Conservation (phyloP, 2,113 vertebrate genomes). For the Platichthys stellatus region DNA sequence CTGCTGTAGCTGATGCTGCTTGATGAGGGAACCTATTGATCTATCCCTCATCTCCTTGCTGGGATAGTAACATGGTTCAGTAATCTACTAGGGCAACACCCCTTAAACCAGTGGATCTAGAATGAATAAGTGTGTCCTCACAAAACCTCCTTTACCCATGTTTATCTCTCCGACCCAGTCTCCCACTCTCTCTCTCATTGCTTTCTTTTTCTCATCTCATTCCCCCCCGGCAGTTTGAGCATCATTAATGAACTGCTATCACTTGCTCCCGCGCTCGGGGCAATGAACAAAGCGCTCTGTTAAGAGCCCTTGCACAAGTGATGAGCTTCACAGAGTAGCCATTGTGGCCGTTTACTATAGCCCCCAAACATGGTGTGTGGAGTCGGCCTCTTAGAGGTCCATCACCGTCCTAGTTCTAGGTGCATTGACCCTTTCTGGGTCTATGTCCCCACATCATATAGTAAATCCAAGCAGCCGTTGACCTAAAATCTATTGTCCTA, state of each 20-base stretch:
- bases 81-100: constrained; percentile 10
- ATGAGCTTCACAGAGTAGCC: constrained; percentile 58
- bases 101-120: constrained; percentile 21
- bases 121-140: constrained; percentile 38
- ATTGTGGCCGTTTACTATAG: constrained; percentile 55
- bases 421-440: constrained; percentile 30
- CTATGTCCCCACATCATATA: not conserved
- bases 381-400: constrained; percentile 39
- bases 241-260: constrained; percentile 62
- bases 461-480: not conserved
- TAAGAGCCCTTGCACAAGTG: constrained; percentile 49
- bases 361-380: constrained; percentile 17
- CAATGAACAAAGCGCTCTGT: constrained; percentile 65
- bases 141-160: constrained; percentile 22
- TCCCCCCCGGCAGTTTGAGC: constrained; percentile 32
- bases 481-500: constrained; percentile 6
- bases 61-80: constrained; percentile 30
- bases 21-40: constrained; percentile 42
- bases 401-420: constrained; percentile 54
- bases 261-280: constrained; percentile 40
- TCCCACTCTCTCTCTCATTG: constrained; percentile 15
- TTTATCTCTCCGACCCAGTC: not conserved
- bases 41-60: constrained; percentile 35
- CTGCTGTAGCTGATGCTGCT: constrained; percentile 50
- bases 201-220: constrained; percentile 34